Conservation (phyloP, 2,113 vertebrate genomes). For the Azemiops feae region DNA sequence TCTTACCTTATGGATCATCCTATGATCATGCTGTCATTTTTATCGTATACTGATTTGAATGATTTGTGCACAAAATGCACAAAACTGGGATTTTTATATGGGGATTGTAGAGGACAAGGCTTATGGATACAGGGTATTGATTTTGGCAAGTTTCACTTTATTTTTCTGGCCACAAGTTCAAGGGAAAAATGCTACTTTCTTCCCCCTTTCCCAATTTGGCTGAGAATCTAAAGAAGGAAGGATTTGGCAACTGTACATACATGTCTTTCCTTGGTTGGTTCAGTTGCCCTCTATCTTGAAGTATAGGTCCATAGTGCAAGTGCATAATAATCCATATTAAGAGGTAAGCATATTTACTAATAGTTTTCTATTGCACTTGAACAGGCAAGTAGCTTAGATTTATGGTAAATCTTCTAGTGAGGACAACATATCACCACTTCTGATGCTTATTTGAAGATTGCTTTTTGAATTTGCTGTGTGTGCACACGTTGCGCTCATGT, state of each 20-base stretch:
- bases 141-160: neutral
- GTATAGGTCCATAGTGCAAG: neutral
- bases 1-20: neutral
- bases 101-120: neutral
- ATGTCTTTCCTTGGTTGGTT: neutral
- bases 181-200: neutral
- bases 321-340: neutral
- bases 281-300: neutral
- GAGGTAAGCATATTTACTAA: neutral
- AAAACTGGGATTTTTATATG: neutral
- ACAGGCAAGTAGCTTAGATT: neutral
- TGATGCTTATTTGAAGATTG: neutral
- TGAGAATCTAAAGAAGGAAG: neutral
- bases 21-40: neutral
- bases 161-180: neutral
- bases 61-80: neutral
- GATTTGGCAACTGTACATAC: neutral
- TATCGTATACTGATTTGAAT: neutral
- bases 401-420: neutral
- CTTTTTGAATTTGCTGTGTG: neutral
- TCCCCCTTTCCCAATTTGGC: neutral
- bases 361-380: neutral
- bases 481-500: accelerated
- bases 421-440: neutral
- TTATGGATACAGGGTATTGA: too few relatives aligned